Conservation (phyloP, 1,140 invertebrate genomes). For the Theocolax elegans region DNA sequence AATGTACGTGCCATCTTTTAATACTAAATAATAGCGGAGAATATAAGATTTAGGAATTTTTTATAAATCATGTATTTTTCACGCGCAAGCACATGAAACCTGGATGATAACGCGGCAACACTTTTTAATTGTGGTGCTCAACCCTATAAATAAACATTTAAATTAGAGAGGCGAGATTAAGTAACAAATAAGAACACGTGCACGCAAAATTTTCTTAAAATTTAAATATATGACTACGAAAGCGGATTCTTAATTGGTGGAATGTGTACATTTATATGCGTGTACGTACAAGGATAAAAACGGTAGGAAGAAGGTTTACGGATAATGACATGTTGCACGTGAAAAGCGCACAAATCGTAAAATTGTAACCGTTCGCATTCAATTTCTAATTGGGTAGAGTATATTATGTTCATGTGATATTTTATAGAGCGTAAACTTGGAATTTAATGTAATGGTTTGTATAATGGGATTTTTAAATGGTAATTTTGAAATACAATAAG, state of each 20-base stretch:
- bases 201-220: constrained; percentile 3
- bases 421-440: too few relatives aligned
- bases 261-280: constrained; percentile 39
- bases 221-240: constrained; percentile 25
- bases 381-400: not conserved
- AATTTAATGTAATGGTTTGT: too few relatives aligned
- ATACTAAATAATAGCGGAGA: constrained; percentile 47
- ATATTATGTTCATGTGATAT: not conserved
- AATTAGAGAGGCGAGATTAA: not conserved
- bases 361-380: constrained; percentile 40
- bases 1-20: constrained; percentile 55
- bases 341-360: constrained; percentile 45
- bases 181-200: constrained; percentile 1
- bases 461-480: too few relatives aligned
- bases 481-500: too few relatives aligned
- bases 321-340: constrained; percentile 39
- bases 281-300: constrained; percentile 24
- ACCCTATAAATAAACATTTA: constrained; percentile 27
- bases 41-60: constrained; percentile 50
- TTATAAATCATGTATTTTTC: constrained; percentile 57
- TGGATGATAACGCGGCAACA: constrained; percentile 31
- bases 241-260: constrained; percentile 44
- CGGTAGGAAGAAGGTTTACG: not conserved
- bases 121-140: constrained; percentile 36
- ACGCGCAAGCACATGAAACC: constrained; percentile 38